phyloP scores from a whole-genome alignment of 53 echinoderm and acorn worm species.

The Holothuria leucospilota region DNA sequence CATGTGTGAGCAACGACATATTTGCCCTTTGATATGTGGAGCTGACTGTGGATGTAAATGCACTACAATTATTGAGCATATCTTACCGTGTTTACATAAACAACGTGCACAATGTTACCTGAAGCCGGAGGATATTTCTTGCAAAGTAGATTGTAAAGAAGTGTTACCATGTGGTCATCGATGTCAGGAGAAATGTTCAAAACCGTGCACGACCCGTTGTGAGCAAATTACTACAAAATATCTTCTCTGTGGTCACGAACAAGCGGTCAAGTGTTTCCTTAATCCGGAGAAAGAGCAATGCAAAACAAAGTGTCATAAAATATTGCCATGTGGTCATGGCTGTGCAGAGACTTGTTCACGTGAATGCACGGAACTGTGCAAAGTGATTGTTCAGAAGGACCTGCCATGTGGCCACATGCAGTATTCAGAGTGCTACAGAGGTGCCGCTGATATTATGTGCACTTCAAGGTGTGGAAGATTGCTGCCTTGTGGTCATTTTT shows the following conservation, averaged over 20 bases:
- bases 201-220: neutral
- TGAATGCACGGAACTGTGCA: conserved; percentile 30
- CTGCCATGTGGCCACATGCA: conserved; percentile 69
- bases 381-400: conserved; percentile 39
- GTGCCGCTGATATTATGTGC: too few relatives aligned
- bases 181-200: conserved; percentile 9
- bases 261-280: conserved; percentile 63
- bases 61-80: conserved; percentile 60
- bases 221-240: conserved; percentile 41
- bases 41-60: conserved; percentile 32
- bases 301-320: conserved; percentile 29
- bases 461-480: neutral
- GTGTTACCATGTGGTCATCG: conserved; percentile 29
- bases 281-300: conserved; percentile 63
- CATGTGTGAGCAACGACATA: conserved; percentile 50
- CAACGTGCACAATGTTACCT: neutral
- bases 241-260: conserved; percentile 71
- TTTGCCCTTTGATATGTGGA: conserved; percentile 57
- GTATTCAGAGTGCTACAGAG: too few relatives aligned
- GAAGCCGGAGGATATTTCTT: neutral
- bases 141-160: neutral
- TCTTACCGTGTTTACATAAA: conserved; percentile 26
- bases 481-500: neutral
- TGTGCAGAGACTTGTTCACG: conserved; percentile 36
- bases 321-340: conserved; percentile 73